A percentile compares a stretch with the other conserved stretches of the same genome.
Evolutionary conservation across 2,113 vertebrate species (phyloP).

Genomic region (Ardeotis arabs): DNA sequence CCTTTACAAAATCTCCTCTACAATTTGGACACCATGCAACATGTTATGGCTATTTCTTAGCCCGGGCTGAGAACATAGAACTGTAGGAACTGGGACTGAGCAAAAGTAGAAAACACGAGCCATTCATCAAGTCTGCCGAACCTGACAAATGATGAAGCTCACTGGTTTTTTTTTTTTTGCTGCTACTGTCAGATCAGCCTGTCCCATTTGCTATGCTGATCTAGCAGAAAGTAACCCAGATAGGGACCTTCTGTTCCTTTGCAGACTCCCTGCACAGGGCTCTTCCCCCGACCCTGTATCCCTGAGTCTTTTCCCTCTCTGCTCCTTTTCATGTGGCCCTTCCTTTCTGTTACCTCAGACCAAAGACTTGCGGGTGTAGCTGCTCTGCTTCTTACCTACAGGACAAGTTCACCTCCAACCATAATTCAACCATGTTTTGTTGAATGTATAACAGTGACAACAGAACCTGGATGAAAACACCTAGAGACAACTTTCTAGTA

Average conservation of each 20-base stretch:
- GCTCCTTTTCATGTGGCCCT: neutral
- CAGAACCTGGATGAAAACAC: neutral
- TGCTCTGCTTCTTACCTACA: neutral
- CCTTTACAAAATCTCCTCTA: neutral
- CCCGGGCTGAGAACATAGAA: neutral
- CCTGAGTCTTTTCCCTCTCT: neutral
- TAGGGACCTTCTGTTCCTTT: neutral
- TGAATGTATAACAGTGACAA: neutral
- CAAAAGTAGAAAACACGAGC: neutral
- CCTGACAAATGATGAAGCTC: neutral
- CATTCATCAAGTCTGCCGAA: neutral
- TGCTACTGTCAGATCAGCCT: neutral
- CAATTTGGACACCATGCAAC: neutral
- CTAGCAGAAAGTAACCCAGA: neutral
- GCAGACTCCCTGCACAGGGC: rapidly evolving
- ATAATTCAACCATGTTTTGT: neutral
- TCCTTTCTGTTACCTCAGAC: neutral
- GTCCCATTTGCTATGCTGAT: neutral
- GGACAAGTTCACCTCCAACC: neutral
- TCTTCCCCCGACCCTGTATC: neutral
- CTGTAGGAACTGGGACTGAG: neutral
- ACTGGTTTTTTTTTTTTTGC: neutral
- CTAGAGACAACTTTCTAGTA: neutral
- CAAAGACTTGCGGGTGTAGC: neutral
- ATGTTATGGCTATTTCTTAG: neutral